These are phyloP conservation scores for Acrobasis repandana DNA, from an alignment of 2,888 invertebrate genomes.

Conservation along the genomic window DNA sequence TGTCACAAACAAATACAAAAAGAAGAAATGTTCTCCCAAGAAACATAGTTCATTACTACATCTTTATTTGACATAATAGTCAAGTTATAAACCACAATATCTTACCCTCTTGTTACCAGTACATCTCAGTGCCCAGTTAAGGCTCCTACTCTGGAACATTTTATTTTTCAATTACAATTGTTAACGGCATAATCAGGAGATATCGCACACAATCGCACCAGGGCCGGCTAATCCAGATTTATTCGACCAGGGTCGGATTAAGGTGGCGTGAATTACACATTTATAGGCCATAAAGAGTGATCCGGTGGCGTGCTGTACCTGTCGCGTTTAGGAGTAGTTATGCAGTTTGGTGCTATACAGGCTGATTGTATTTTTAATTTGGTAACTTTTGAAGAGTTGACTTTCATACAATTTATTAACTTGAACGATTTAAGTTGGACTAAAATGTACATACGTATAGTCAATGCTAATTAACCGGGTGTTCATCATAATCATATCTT, in stretches of 20 bases:
- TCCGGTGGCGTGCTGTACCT: slow-evolving; percentile 78
- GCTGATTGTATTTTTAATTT: slow-evolving; percentile 34
- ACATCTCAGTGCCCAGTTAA: slow-evolving; percentile 14
- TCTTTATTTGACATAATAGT: slow-evolving; percentile 20
- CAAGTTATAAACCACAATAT: slow-evolving; percentile 19
- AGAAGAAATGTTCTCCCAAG: no score
- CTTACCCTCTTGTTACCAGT: slow-evolving; percentile 17
- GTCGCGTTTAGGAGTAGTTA: slow-evolving; percentile 70
- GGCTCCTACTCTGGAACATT: slow-evolving; percentile 41
- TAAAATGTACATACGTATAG: no score
- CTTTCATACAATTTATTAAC: no score
- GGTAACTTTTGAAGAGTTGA: not conserved
- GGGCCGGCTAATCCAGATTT: slow-evolving; percentile 80
- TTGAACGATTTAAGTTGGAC: no score
- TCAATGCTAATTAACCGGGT: no score
- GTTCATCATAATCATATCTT: no score
- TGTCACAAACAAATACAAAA: no score
- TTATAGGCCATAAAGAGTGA: slow-evolving; percentile 83
- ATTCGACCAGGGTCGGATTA: slow-evolving; percentile 78
- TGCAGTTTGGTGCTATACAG: slow-evolving; percentile 59
- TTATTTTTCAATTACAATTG: slow-evolving; percentile 82
- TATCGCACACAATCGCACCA: slow-evolving; percentile 71
- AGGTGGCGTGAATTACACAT: slow-evolving; percentile 82
- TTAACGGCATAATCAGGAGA: slow-evolving; percentile 79
- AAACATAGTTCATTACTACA: not conserved